Percentiles rank a stretch among this genome's conserved stretches.
These are phyloP conservation scores for Ips typographus DNA, from an alignment of 1,140 invertebrate genomes.

Conservation along the genomic window DNA sequence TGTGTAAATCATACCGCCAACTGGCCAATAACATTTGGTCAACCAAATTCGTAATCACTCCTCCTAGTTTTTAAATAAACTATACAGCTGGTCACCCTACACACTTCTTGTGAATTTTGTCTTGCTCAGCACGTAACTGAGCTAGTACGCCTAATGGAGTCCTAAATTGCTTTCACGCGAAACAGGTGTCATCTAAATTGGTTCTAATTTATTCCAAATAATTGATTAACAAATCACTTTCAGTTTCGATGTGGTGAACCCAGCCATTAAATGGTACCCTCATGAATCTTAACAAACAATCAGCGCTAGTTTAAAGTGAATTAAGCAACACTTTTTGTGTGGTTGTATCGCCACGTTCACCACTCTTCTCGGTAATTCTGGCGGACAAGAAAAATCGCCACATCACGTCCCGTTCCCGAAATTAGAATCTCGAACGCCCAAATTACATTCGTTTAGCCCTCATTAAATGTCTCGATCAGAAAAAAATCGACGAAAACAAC, in stretches of 20 bases:
- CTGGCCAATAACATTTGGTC: no score
- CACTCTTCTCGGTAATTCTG: not conserved
- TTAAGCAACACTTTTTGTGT: not conserved
- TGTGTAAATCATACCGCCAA: no score
- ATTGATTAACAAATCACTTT: constrained; percentile 4
- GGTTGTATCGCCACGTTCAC: not conserved
- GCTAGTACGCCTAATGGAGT: no score
- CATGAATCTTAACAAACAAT: not conserved
- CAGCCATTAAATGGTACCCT: not conserved
- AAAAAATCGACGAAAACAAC: not conserved
- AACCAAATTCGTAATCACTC: no score
- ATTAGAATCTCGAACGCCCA: not conserved
- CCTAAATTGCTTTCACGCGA: no score
- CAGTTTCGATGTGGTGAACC: not conserved
- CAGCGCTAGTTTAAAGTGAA: not conserved
- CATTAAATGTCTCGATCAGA: not conserved
- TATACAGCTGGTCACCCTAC: no score
- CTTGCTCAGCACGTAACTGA: no score
- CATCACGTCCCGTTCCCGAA: not conserved
- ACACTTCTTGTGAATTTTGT: no score
- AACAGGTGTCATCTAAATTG: not conserved
- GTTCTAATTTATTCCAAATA: not conserved
- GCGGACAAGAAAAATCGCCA: not conserved
- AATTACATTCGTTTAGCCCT: not conserved
- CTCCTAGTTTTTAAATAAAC: no score